Conservation (phyloP, 2,797 vertebrate species). For the Natrix natrix region DNA sequence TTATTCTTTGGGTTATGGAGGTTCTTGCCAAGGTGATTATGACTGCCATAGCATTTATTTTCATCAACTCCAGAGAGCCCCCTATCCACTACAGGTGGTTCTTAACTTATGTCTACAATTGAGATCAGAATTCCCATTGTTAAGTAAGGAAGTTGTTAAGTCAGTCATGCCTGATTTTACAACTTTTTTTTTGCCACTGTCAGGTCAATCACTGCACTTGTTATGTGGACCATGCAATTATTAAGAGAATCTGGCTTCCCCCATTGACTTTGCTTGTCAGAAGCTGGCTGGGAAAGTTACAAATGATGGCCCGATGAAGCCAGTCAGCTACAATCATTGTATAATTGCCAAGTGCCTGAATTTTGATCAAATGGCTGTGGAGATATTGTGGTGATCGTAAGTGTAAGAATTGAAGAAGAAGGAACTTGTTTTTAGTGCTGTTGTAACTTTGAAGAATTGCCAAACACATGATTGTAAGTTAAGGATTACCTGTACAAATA, state of each 20-base stretch:
- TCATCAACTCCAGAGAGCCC: neutral
- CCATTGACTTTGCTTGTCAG: neutral
- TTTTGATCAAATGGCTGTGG: neutral
- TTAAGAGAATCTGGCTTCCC: neutral
- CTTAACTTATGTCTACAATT: neutral
- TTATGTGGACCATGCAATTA: neutral
- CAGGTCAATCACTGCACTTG: neutral
- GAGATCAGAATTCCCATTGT: neutral
- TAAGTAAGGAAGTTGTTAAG: neutral
- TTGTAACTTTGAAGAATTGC: neutral
- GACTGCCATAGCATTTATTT: neutral
- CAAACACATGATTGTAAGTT: neutral
- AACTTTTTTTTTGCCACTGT: neutral
- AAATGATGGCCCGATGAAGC: neutral
- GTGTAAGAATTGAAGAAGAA: neutral
- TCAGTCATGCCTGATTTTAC: neutral
- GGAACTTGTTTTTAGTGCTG: neutral
- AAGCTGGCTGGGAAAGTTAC: neutral
- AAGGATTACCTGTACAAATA: neutral
- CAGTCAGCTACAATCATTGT: neutral
- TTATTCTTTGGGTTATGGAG: neutral
- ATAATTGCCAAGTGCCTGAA: neutral
- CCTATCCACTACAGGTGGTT: neutral
- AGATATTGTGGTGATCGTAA: neutral
- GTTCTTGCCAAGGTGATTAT: neutral